Evolutionary conservation across 1,140 invertebrate genomes (phyloP).

Genomic region (Listronotus bonariensis): DNA sequence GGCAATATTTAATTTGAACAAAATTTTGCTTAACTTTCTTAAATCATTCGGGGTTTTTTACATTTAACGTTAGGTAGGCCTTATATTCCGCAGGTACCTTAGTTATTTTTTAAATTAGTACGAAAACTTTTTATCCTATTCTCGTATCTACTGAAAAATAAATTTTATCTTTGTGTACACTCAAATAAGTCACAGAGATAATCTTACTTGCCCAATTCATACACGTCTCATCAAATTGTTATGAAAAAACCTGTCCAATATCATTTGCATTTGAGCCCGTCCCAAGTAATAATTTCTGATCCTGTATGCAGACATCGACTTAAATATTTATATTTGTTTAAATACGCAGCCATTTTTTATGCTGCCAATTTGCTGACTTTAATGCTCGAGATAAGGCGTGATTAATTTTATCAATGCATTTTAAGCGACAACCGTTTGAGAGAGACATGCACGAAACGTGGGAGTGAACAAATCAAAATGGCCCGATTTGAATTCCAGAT

Average conservation of each 20-base stretch:
- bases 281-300: constrained; percentile 1
- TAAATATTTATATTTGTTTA: constrained; percentile 33
- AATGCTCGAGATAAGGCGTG: constrained; percentile 32
- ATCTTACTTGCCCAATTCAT: too few species aligned
- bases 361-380: constrained; percentile 35
- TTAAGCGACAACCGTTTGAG: constrained; percentile 19
- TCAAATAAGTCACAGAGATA: too few species aligned
- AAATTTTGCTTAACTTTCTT: too few species aligned
- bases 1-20: too few species aligned
- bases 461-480: constrained; percentile 37
- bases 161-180: too few species aligned
- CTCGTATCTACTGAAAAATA: too few species aligned
- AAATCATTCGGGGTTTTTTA: too few species aligned
- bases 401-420: constrained; percentile 36
- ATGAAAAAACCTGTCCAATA: not conserved
- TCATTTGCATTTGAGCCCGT: constrained; percentile 7
- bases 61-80: too few species aligned
- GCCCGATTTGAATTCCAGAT: constrained; percentile 25
- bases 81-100: too few species aligned
- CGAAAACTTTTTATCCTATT: too few species aligned
- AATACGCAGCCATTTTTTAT: constrained; percentile 31
- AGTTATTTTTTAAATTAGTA: too few species aligned
- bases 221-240: not conserved
- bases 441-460: constrained; percentile 19
- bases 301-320: not conserved